A percentile compares a stretch with the other conserved stretches of the same genome.
Conservation (phyloP, 1,140 invertebrate species). For the Acromyrmex echinatior region DNA sequence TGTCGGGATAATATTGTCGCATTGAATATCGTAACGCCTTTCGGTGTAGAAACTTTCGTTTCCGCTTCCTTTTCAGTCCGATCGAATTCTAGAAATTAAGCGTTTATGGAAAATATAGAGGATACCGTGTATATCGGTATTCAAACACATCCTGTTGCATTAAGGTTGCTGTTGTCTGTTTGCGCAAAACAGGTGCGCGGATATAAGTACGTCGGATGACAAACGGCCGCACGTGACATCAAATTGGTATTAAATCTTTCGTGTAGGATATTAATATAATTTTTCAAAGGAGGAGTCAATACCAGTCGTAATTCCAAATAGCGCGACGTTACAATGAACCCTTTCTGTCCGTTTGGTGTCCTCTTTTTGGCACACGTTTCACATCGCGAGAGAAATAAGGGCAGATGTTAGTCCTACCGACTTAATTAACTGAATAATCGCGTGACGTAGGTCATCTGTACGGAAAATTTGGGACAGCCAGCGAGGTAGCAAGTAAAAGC, state of each 20-base stretch:
- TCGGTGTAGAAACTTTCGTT: not conserved
- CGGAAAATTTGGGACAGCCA: constrained; percentile 14
- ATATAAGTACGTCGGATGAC: constrained; percentile 32
- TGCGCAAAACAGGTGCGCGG: constrained; percentile 45
- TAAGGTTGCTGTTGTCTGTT: constrained; percentile 7
- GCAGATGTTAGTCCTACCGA: constrained; percentile 45
- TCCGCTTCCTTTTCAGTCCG: not conserved
- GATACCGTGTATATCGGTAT: constrained; percentile 13
- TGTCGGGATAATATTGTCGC: not conserved
- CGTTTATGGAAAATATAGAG: not conserved
- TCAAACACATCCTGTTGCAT: constrained; percentile 33
- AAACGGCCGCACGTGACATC: constrained; percentile 43
- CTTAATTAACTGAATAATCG: constrained; percentile 57
- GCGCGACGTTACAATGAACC: constrained; percentile 1
- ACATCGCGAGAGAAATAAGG: constrained; percentile 42
- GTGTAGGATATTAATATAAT: constrained; percentile 25
- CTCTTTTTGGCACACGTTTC: constrained; percentile 17
- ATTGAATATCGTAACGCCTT: not conserved
- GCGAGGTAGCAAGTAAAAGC: not conserved
- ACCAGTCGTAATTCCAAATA: not conserved
- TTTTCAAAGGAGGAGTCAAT: not conserved
- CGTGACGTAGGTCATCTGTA: constrained; percentile 41
- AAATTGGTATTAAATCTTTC: constrained; percentile 37
- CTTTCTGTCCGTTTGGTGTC: constrained; percentile 1
- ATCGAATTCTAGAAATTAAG: not conserved